Conservation (phyloP, 2,888 invertebrate genomes). For the Drosophila aldrichi region DNA sequence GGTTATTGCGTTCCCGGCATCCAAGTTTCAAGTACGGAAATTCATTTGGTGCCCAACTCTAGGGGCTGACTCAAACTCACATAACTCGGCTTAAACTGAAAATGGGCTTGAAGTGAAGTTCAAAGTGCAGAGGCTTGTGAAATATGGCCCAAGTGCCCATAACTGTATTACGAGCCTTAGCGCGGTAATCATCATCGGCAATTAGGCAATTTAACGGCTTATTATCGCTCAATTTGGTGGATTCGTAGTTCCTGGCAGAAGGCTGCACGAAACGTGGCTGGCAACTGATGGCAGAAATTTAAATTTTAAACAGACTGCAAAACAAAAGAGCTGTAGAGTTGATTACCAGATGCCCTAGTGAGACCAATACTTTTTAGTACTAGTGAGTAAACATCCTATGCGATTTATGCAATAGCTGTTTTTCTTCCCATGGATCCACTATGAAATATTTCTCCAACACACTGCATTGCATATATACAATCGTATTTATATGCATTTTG, state of each 20-base stretch:
- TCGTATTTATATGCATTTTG: too few relatives aligned
- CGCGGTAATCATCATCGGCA: slow-evolving; percentile 59
- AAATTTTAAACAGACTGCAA: slow-evolving; percentile 1
- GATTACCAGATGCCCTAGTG: too few relatives aligned
- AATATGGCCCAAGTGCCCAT: slow-evolving; percentile 27
- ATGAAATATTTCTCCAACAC: background rate
- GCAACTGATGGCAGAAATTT: background rate
- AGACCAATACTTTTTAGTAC: background rate
- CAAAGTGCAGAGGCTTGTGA: slow-evolving; percentile 23
- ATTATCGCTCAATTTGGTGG: slow-evolving; percentile 55
- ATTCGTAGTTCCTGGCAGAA: background rate
- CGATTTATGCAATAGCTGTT: background rate
- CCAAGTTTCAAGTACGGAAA: slow-evolving; percentile 43
- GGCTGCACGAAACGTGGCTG: background rate
- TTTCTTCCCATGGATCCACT: background rate
- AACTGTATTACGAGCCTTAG: background rate
- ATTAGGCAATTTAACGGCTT: slow-evolving; percentile 76
- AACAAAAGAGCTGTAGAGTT: too few relatives aligned
- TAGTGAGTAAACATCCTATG: background rate
- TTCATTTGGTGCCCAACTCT: slow-evolving; percentile 25
- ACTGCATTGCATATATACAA: too few relatives aligned
- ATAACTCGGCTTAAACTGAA: slow-evolving; percentile 16
- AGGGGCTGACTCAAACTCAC: background rate
- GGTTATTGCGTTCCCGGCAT: slow-evolving; percentile 58
- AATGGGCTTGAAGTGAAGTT: slow-evolving; percentile 2